Evolutionary conservation across 1,140 invertebrate genomes (phyloP), one percentile per base, ranked within the genome.

Genomic region (Drosophila ercepeae): DNA sequence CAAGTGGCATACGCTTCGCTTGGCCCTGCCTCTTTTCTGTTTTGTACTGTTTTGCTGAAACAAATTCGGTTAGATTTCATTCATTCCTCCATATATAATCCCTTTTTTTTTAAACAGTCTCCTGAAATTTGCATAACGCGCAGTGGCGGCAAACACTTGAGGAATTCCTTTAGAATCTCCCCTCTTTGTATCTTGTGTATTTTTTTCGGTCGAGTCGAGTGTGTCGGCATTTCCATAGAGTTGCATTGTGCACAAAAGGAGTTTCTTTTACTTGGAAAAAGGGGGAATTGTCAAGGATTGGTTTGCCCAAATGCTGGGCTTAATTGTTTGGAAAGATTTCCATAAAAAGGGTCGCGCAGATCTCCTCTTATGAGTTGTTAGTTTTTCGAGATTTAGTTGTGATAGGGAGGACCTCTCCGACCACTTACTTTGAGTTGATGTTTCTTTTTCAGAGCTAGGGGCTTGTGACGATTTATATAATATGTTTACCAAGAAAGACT

Each of bases 311-410:
- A 60, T 39, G 41, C 54, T 64, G 65, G 36, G 58, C 48, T 82
- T 82, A 82, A 82, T 82, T 82, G 78, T 78, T 82, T 69, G 78
- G 73, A 82, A 82, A 69, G 73, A 82, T 64, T 73, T 73, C 41
- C 25, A 19, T 8, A 25, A 8, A 39, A 46, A 51, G 54, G 53
- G 53, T 57, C 48, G 39, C 39, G 46, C 45, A 27, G 21, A 50
- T 41, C 60, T 34, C 21, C 27, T 36, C 29, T 65, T 52, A 34
- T 53, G 29, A 53, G 60, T 67, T 67, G 48, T 45, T 67, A 67
- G 60, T 67, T 67, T 36, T 61, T 61, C 39, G 18, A 60, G 60
- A 29, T 27, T 19, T 32, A 39, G 42, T 25, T 39, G n/a, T 13
- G 23, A 34, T 52, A 34, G 63, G 59, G 36, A 65, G 39, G 45